Conservation (phyloP, 2,888 invertebrate genomes). For the Encarsia formosa region DNA sequence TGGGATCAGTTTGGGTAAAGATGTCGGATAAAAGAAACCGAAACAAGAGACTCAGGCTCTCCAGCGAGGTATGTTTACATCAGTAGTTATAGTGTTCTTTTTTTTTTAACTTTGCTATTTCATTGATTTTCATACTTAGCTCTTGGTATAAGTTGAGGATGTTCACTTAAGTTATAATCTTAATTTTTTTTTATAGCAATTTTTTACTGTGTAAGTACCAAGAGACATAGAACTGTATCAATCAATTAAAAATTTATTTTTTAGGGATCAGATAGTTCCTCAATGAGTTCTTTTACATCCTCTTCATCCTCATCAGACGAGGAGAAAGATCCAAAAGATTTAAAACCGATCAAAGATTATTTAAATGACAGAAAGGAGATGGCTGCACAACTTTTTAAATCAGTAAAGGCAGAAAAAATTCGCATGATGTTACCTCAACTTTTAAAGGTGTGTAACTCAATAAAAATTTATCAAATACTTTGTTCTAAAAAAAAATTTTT, state of each 20-base stretch:
- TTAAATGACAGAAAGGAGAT: slow-evolving; percentile 41
- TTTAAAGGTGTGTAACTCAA: slow-evolving; percentile 38
- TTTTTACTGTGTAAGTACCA: too few species aligned
- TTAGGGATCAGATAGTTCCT: slow-evolving; percentile 28
- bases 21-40: slow-evolving; percentile 14
- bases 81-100: not conserved
- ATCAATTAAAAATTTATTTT: not conserved
- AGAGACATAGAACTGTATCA: too few species aligned
- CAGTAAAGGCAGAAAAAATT: slow-evolving; percentile 47
- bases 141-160: too few species aligned
- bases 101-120: not conserved
- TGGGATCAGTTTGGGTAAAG: too few species aligned
- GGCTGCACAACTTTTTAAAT: slow-evolving; percentile 46
- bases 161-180: too few species aligned
- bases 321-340: slow-evolving; percentile 40
- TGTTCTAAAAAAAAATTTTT: too few species aligned
- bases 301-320: slow-evolving; percentile 44
- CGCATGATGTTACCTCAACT: slow-evolving; percentile 48
- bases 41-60: slow-evolving; percentile 8
- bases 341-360: slow-evolving; percentile 48
- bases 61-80: slow-evolving; percentile 20
- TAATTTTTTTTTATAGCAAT: not conserved
- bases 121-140: not conserved
- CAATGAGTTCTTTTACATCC: slow-evolving; percentile 51
- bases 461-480: too few species aligned